Evolutionary conservation across 2,888 invertebrate species (phyloP).

Genomic region (Leucophenga montana): DNA sequence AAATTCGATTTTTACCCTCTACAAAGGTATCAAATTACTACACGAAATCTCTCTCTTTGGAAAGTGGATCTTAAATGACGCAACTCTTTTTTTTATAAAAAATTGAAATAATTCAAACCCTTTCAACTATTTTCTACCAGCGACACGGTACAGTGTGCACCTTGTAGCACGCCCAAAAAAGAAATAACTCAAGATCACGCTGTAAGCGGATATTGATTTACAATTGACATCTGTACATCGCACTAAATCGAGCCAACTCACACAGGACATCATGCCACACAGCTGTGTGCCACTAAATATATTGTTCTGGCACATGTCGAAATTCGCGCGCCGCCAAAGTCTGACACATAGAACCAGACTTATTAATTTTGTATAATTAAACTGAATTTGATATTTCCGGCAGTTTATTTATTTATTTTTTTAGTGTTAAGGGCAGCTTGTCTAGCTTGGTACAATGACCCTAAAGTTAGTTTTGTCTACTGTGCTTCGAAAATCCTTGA

Average conservation of each 20-base stretch:
- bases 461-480: conserved; percentile 13
- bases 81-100: neutral
- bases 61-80: neutral
- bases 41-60: neutral
- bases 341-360: conserved; percentile 46
- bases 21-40: neutral
- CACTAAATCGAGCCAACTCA: conserved; percentile 25
- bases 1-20: neutral
- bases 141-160: conserved; percentile 21
- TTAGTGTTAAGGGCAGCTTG: conserved; percentile 14
- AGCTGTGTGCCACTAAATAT: conserved; percentile 5
- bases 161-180: conserved; percentile 37
- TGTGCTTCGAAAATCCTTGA: conserved; percentile 60
- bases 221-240: conserved; percentile 44
- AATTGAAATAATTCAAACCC: neutral
- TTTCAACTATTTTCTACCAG: neutral
- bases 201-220: conserved; percentile 66
- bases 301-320: conserved; percentile 21
- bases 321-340: conserved; percentile 40
- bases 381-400: conserved; percentile 69
- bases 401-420: conserved; percentile 31
- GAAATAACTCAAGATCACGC: conserved; percentile 56
- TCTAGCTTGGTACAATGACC: conserved; percentile 59
- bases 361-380: conserved; percentile 67
- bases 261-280: conserved; percentile 34